Percentiles rank a stretch among this genome's conserved stretches.
phyloP scores from a whole-genome alignment of 2,888 invertebrate genomes.

The Ganaspis brasiliensis region DNA sequence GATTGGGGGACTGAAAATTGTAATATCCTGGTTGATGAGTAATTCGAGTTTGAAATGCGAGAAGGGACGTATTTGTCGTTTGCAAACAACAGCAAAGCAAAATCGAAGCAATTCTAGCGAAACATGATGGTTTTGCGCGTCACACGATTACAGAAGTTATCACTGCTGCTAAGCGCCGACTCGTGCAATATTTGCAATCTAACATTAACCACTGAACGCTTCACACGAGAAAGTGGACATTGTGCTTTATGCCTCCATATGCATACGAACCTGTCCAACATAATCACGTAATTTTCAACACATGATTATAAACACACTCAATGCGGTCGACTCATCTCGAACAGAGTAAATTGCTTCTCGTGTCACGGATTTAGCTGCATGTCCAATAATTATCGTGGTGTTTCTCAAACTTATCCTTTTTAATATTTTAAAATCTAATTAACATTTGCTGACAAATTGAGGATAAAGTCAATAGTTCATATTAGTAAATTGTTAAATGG shows the following conservation, averaged over 20 bases:
- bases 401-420: constrained; percentile 18
- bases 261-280: constrained; percentile 12
- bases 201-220: constrained; percentile 29
- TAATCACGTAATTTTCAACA: constrained; percentile 37
- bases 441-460: too few relatives aligned
- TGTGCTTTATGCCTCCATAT: constrained; percentile 23
- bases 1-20: too few relatives aligned
- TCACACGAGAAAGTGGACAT: constrained; percentile 19
- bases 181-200: constrained; percentile 35
- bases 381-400: constrained; percentile 5
- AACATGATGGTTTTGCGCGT: constrained; percentile 26
- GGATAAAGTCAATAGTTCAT: too few relatives aligned
- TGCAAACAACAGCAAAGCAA: constrained; percentile 1
- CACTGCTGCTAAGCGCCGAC: constrained; percentile 21
- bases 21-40: not conserved
- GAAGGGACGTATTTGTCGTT: constrained; percentile 2
- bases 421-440: too few relatives aligned
- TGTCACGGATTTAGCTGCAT: constrained; percentile 28
- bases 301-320: constrained; percentile 36
- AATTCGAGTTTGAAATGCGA: not conserved
- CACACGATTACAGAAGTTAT: constrained; percentile 34
- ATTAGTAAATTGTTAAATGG: not conserved
- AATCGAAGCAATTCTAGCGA: constrained; percentile 26
- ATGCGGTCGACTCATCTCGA: constrained; percentile 28
- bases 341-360: constrained; percentile 25